Base-by-base conservation (phyloP, 2,113 vertebrate species). In the Tyrannus savana region DNA sequence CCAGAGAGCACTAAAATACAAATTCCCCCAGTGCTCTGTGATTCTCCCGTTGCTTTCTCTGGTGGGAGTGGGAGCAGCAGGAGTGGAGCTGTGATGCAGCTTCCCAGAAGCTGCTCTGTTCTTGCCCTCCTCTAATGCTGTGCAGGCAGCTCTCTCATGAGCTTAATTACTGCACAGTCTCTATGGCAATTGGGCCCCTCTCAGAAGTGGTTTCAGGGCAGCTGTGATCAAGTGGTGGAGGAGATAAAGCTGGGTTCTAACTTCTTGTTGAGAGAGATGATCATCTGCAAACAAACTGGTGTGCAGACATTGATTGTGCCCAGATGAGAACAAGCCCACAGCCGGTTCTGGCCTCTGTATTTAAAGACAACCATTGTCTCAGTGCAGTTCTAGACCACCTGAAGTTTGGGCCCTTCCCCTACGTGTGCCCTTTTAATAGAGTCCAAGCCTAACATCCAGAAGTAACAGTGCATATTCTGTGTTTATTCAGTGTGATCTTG, bases 191-290 rank as follows among this genome's bases (percentile, higher is more conserved):
- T 77, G 79, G 85, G 83, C 68, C 63, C 81, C 31, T 67, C 78
- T 93, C 95, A 92, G 79, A 90, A 74, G 72, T 47, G 68, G 78
- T 94, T 89, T 74, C 72, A 80, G 82, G 90, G 85, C 82, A 92
- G 72, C 90, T 84, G 75, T 47, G 93, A 85, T 71, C 81, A 88
- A 95, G 47, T 56, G 13, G 62, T 11, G 49, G 68, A 89, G 68
- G 71, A 89, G 83, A 63, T 22, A 15, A 87, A 88, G 79, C 66
- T 33, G 3, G 28, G 44, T 18, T 88, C 74, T 30, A 39, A 42
- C 71, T 91, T 83, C 33, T 47, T 44, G 4, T 63, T 86, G 59
- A 86, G 84, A 67, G 82, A 63, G 73, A 1, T n/a, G 31, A 14
- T 46, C 62, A 63, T 50, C 60, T 75, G 84, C 35, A 84, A 89